Evolutionary conservation across 2,113 vertebrate species (phyloP), one percentile per base, ranked within the genome.

Genomic region (Cavia aperea): DNA sequence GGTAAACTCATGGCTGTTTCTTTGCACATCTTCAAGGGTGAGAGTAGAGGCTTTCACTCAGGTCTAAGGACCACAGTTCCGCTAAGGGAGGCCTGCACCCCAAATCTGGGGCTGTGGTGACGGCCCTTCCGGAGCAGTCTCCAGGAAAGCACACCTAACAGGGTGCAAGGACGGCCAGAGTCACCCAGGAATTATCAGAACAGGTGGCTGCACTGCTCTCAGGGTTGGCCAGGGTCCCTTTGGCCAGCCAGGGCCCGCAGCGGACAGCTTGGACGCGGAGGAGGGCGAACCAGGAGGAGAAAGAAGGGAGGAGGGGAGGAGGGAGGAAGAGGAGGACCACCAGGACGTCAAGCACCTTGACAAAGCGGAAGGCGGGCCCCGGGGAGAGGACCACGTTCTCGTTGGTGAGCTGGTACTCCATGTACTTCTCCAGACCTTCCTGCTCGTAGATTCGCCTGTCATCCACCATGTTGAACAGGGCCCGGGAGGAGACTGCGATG

Each of bases 401-500:
- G 2, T 99, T 98, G 0, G 97, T 95, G 96, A 98, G 94, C 85
- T 99, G 99, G 91, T 98, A 96, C 3, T 97, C 94, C 81, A 99
- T 98, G 81, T 99, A 99, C 92, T 98, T 98, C 95, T 99, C 99
- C 63, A 99, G 3, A 1, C 99, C 99, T 7, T 98, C 96, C 0
- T 99, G 97, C 81, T 98, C 97, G 4, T 97, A 99, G 95, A 99
- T 96, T 92, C 98, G 98, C 95, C 97, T 98, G 96, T 99, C 98
- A 1, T 97, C 98, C 93, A 97, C 97, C 98, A 99, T 98, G 96
- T 99, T 97, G 96, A 99, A 99, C 90, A 99, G 98, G 0, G 98
- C 98, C 39, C 98, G 98, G 14, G 99, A 99, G 4, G 99, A 99
- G 19, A 99, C 98, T 0, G 99, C 99, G 79, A 99, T 97, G 11